Evolutionary conservation across 2,888 invertebrate species (phyloP), one percentile per base, ranked within the genome.

Genomic region (Trichacis sp.): DNA sequence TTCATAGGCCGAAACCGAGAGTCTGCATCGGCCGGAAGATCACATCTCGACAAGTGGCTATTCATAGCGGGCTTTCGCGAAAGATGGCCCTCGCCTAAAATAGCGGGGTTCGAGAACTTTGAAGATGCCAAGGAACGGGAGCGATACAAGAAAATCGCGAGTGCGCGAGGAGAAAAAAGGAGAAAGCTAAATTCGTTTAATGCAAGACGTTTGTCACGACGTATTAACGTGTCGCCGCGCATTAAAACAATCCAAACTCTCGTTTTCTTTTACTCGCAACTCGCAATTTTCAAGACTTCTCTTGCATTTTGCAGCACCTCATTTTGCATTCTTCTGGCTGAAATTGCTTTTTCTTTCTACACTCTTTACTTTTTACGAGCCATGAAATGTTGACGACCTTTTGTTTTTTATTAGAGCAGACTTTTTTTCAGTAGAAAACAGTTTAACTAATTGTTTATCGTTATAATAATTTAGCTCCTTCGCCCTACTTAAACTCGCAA

Each of bases 21-120:
- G 55, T 56, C 60, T 46, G 68, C 64, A 68, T 53, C 52, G 54
- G 67, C 63, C 76, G 73, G 73, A 76, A 75, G 73, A 70, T 73
- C 70, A 68, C 71, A 67, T 68, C 64, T 66, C 64, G 57, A 67
- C 53, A 55, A 65, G 70, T 66, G 61, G 74, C 66, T 68, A 70
- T 70, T 67, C 67, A 63, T 68, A 67, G 64, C 66, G 38, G 60
- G 59, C 58, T 63, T 68, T 71, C 66, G 71, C 60, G 66, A 69
- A 73, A 70, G 74, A 74, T 68, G 70, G 67, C 64, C 62, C 48
- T 17, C n/a, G 71, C 73, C 75, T 70, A 76, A 76, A 76, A 76
- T 76, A 76, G 75, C 73, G 48, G 5, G 49, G 52, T 60, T 69
- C 64, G 59, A 70, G 62, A 64, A 61, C 52, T 61, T 45, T 56